Evolutionary conservation across 2,797 vertebrate genomes (phyloP), one percentile per base, ranked within the genome.

Genomic region (Ceyx erithaca): DNA sequence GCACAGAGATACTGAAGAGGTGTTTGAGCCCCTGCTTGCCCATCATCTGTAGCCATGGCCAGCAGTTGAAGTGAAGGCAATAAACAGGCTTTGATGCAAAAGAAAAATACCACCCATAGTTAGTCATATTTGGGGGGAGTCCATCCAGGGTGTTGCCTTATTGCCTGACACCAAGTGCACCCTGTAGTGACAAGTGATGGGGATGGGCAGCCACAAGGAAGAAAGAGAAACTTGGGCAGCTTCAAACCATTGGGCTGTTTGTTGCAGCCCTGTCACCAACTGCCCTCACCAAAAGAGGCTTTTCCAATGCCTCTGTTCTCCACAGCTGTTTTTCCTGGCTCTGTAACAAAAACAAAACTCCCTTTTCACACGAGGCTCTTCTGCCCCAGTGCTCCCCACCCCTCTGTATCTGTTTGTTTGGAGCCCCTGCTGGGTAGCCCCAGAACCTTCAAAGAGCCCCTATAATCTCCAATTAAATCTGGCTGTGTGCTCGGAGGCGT

Each of bases 301-400:
- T 93, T 89, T 89, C 87, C 92, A 94, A 92, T 97, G 94, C 89
- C 95, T 62, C 95, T 96, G 90, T 97, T 97, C 96, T 96, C 97
- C 95, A 84, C 94, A 96, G 95, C 96, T 93, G 93, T 98, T 97
- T 98, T 97, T 97, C 95, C 97, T 98, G 97, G 97, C 97, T 95
- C 91, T 13, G 94, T 96, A 98, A 97, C 97, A 98, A 97, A 98
- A 95, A 88, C 94, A 91, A 97, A 97, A 96, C 93, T 95, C 94
- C 79, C 89, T 95, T 96, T 95, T 94, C 88, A 96, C 79, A 83
- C 43, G 55, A 43, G n/a, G 72, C 14, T 20, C 90, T 87, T 95
- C 95, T 94, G 93, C 89, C 94, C 90, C 89, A 93, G 40, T 83
- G 87, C 96, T 87, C 89, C 80, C 87, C 88, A 69, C 85, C 55